Evolutionary conservation across 2,113 vertebrate species (phyloP).

Genomic region (Odontophorus gujanensis): DNA sequence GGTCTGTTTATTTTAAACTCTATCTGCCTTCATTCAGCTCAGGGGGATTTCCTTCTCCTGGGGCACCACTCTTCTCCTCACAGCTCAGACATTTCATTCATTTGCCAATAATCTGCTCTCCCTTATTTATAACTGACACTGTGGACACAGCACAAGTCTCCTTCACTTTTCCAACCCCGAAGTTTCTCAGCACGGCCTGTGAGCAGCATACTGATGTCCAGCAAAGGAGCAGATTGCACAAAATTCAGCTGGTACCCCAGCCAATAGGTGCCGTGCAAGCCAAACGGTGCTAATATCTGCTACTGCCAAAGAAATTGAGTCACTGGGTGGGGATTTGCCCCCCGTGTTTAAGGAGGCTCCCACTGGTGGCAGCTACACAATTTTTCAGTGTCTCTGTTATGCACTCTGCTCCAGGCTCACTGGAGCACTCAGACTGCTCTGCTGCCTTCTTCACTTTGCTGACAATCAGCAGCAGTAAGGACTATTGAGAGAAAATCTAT

Average conservation of each 20-base stretch:
- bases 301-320: background rate
- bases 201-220: background rate
- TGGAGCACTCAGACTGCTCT: too few species aligned
- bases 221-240: background rate
- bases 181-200: background rate
- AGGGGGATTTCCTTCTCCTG: constrained; percentile 9
- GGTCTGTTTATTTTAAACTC: constrained; percentile 25
- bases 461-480: too few species aligned
- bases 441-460: background rate
- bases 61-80: background rate
- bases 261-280: background rate
- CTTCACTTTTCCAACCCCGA: background rate
- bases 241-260: background rate
- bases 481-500: background rate
- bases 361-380: background rate
- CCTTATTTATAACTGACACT: background rate
- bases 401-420: background rate
- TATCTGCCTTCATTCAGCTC: background rate
- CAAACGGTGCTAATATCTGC: background rate
- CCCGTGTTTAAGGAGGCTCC: background rate
- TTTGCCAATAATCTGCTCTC: constrained; percentile 18
- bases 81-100: constrained; percentile 38
- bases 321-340: background rate
- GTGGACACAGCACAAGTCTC: background rate
- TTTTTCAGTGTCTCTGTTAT: background rate